Percentiles rank a stretch among this genome's conserved stretches.
phyloP scores from a whole-genome alignment of 2,113 vertebrate genomes.

The Tinamus guttatus region DNA sequence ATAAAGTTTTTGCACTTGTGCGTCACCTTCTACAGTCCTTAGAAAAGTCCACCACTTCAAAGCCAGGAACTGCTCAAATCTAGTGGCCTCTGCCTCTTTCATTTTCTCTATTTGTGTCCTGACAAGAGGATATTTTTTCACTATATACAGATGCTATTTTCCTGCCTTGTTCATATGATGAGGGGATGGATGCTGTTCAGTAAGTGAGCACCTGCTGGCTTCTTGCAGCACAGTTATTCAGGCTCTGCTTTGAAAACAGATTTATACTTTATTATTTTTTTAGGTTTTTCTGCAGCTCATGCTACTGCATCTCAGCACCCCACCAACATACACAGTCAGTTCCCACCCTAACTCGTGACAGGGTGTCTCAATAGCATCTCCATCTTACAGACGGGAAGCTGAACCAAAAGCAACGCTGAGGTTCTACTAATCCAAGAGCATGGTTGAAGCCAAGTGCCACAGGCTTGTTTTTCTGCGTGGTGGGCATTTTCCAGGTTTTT shows the following conservation, averaged over 20 bases:
- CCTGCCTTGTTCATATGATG: neutral
- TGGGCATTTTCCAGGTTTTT: neutral
- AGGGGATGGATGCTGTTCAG: neutral
- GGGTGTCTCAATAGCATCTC: neutral
- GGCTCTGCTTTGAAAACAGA: neutral
- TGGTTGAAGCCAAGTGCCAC: neutral
- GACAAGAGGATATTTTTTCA: neutral
- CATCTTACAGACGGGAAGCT: neutral
- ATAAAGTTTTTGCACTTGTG: neutral
- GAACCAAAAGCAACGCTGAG: neutral
- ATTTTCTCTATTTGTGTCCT: neutral
- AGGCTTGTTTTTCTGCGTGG: neutral
- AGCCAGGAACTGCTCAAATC: accelerated
- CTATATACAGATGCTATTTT: neutral
- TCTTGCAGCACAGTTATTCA: neutral
- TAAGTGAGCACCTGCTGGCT: neutral
- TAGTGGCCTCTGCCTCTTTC: neutral
- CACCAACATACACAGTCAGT: neutral
- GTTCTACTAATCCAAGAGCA: too few species aligned
- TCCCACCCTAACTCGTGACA: neutral
- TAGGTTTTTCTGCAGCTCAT: neutral
- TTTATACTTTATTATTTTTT: neutral
- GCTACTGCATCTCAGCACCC: neutral
- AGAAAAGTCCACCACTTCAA: accelerated
- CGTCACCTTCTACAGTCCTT: neutral